phyloP scores from a whole-genome alignment of 2,797 vertebrate species.

The Diceros bicornis region DNA sequence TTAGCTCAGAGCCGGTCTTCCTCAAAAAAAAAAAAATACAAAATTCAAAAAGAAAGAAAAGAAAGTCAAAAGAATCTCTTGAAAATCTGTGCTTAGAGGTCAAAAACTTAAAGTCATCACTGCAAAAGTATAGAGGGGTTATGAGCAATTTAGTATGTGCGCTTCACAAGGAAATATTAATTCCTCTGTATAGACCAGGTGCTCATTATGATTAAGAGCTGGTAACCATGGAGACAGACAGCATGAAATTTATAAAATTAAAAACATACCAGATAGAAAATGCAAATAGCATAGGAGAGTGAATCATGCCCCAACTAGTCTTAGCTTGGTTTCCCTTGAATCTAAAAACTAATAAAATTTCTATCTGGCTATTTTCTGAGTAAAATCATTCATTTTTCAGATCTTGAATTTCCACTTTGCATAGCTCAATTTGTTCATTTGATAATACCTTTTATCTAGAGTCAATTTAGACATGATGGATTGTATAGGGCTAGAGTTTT shows the following conservation, averaged over 20 bases:
- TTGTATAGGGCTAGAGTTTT: background rate
- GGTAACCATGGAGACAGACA: constrained; percentile 72
- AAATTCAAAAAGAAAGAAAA: constrained; percentile 22
- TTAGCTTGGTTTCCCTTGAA: constrained; percentile 55
- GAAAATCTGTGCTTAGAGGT: constrained; percentile 46
- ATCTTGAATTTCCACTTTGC: background rate
- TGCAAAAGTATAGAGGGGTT: background rate
- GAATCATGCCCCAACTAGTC: constrained; percentile 57
- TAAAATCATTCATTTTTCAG: constrained; percentile 52
- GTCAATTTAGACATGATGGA: background rate
- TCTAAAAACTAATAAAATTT: constrained; percentile 41
- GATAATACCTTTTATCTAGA: constrained; percentile 3
- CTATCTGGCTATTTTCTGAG: background rate
- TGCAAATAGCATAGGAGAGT: constrained; percentile 64
- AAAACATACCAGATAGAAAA: constrained; percentile 69
- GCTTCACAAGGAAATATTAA: constrained; percentile 70
- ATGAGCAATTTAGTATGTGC: background rate
- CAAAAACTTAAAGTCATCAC: constrained; percentile 7
- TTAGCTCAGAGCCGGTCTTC: too few relatives aligned
- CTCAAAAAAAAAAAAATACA: background rate
- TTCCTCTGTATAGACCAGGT: constrained; percentile 63
- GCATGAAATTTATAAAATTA: constrained; percentile 74
- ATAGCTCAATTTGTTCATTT: constrained; percentile 18
- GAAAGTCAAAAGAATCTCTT: background rate
- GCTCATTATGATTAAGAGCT: constrained; percentile 73